A percentile compares a stretch with the other conserved stretches of the same genome.
These are phyloP conservation scores for Sweltsa coloradensis DNA, from an alignment of 1,140 invertebrate genomes.

Conservation along the genomic window DNA sequence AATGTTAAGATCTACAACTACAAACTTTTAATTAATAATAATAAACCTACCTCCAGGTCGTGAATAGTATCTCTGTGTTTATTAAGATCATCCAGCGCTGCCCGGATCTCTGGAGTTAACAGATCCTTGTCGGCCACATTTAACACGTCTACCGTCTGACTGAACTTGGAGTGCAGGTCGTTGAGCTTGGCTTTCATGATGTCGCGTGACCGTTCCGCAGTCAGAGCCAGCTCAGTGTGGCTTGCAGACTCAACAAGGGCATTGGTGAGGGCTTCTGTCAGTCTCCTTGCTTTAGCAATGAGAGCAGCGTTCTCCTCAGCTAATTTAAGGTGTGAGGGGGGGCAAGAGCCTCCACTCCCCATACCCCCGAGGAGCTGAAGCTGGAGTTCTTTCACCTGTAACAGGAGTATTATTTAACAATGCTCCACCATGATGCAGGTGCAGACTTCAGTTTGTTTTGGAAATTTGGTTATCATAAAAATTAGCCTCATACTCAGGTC, in stretches of 20 bases:
- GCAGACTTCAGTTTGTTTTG: too few species aligned
- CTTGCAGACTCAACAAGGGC: constrained; percentile 43
- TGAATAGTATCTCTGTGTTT: too few species aligned
- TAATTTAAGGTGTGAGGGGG: constrained; percentile 37
- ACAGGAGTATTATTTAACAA: too few species aligned
- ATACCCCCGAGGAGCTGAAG: constrained; percentile 39
- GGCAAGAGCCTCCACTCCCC: constrained; percentile 25
- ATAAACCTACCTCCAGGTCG: too few species aligned
- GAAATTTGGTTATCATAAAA: too few species aligned
- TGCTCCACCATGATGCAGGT: too few species aligned
- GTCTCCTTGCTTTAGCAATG: constrained; percentile 41
- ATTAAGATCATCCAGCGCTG: too few species aligned
- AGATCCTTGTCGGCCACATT: constrained; percentile 15
- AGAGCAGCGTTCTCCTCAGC: constrained; percentile 33
- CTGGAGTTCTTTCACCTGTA: too few species aligned
- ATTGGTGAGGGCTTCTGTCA: constrained; percentile 40
- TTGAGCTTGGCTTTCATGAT: constrained; percentile 48
- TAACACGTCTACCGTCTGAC: constrained; percentile 21
- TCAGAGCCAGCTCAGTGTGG: constrained; percentile 44
- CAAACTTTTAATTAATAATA: too few species aligned
- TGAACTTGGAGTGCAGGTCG: constrained; percentile 29
- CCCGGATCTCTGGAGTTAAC: constrained; percentile 2
- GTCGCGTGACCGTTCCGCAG: constrained; percentile 49
- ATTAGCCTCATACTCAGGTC: too few species aligned
- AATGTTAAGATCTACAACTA: too few species aligned